Percentiles rank a stretch among this genome's conserved stretches.
phyloP scores from a whole-genome alignment of 2,113 vertebrate species.

The Eublepharis macularius region DNA sequence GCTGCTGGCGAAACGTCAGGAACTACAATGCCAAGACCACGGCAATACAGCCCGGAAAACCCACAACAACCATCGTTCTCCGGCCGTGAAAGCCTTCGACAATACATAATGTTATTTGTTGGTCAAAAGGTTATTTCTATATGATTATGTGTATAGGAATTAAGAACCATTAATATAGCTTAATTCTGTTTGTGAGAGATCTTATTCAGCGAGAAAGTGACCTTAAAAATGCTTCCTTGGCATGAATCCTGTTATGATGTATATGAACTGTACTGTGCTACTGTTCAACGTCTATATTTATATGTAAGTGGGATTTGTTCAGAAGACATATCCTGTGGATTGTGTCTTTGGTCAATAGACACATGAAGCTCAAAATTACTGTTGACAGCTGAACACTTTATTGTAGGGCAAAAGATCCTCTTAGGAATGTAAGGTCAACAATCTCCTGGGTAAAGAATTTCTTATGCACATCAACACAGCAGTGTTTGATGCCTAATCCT shows the following conservation, averaged over 20 bases:
- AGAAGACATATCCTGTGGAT: neutral
- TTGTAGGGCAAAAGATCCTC: conserved; percentile 62
- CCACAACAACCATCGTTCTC: too few species aligned
- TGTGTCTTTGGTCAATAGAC: conserved; percentile 44
- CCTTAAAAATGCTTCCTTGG: conserved; percentile 35
- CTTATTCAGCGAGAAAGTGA: conserved; percentile 18
- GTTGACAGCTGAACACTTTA: conserved; percentile 70
- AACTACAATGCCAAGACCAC: too few species aligned
- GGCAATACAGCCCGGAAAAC: too few species aligned
- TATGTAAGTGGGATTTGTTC: neutral
- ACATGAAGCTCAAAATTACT: conserved; percentile 50
- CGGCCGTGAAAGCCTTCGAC: too few species aligned
- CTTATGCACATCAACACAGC: conserved; percentile 61
- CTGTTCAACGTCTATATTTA: neutral
- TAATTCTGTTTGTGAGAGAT: conserved; percentile 1
- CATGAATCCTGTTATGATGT: neutral
- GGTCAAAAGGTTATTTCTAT: neutral
- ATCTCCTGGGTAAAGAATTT: conserved; percentile 58
- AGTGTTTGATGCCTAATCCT: conserved; percentile 63
- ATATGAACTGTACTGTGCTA: neutral
- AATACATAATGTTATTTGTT: too few species aligned
- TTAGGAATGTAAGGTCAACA: conserved; percentile 69
- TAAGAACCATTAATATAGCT: neutral
- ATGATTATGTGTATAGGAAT: neutral
- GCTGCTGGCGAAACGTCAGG: too few species aligned